Conservation (phyloP, 2,797 vertebrate genomes). For the Neoniphon sammara region DNA sequence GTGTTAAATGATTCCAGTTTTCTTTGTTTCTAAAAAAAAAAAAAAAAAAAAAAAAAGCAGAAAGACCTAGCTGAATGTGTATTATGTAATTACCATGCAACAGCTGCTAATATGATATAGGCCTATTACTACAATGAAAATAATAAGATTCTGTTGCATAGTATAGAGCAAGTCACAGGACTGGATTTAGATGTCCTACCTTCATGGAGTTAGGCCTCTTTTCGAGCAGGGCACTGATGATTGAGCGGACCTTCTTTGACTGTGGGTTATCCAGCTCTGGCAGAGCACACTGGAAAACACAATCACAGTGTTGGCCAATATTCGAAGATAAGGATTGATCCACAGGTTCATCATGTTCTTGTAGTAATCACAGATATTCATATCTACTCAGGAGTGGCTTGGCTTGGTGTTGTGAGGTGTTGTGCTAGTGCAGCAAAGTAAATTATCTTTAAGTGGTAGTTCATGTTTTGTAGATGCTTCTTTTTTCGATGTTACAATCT, state of each 20-base stretch:
- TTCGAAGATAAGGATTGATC: not conserved
- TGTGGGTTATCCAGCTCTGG: constrained; percentile 89
- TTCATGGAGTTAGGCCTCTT: constrained; percentile 92
- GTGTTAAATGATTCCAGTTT: too few species aligned
- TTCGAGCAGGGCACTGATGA: constrained; percentile 84
- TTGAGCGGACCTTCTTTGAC: constrained; percentile 86
- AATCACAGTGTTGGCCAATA: not conserved
- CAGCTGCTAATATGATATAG: not conserved
- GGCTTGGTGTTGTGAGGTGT: too few species aligned
- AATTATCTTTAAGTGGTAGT: too few species aligned
- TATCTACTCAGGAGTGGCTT: not conserved
- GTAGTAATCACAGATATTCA: not conserved
- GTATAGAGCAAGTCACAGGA: too few species aligned
- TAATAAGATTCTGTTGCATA: not conserved
- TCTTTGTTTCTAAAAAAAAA: too few species aligned
- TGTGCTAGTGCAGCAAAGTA: too few species aligned
- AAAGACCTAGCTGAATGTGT: too few species aligned
- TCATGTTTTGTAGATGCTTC: too few species aligned
- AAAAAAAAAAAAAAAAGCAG: too few species aligned
- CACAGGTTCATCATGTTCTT: not conserved
- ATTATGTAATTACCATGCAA: too few species aligned
- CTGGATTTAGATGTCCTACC: constrained; percentile 76
- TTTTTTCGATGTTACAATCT: too few species aligned
- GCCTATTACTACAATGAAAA: not conserved
- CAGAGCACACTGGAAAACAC: constrained; percentile 81